These are phyloP conservation scores for Somateria mollissima DNA, from an alignment of 2,797 vertebrate genomes.

Conservation along the genomic window DNA sequence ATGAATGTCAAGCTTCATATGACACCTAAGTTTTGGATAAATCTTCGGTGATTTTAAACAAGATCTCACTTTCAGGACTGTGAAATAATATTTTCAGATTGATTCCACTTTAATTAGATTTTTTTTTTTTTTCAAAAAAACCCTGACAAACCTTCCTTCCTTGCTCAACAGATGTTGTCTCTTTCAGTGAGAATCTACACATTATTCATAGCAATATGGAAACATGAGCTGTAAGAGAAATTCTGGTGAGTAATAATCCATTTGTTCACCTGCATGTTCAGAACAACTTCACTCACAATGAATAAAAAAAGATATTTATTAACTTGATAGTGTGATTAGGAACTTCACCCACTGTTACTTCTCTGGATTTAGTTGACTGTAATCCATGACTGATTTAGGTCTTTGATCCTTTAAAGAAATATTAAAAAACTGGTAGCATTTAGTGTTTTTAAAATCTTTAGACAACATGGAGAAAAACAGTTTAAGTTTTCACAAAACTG, in stretches of 20 bases:
- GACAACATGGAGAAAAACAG: constrained; percentile 34
- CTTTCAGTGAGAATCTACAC: background rate
- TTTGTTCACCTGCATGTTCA: background rate
- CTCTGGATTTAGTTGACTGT: background rate
- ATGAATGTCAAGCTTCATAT: background rate
- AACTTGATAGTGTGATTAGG: background rate
- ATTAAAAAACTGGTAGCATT: background rate
- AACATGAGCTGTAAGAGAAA: background rate
- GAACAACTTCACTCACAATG: background rate
- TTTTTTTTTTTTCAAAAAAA: background rate
- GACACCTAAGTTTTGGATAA: background rate
- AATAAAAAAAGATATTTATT: background rate
- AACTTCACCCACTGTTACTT: background rate
- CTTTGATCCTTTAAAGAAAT: background rate
- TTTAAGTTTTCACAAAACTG: constrained; percentile 51
- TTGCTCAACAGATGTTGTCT: background rate
- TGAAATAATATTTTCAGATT: background rate
- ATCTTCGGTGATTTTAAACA: background rate
- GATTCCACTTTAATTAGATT: background rate
- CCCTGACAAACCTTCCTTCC: background rate
- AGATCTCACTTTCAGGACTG: background rate
- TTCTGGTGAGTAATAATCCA: background rate
- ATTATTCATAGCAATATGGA: background rate
- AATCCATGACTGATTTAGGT: background rate
- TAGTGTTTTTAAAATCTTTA: background rate